A percentile compares a stretch with the other conserved stretches of the same genome.
Evolutionary conservation across 2,888 invertebrate species (phyloP).

Genomic region (Lepas anatifera): DNA sequence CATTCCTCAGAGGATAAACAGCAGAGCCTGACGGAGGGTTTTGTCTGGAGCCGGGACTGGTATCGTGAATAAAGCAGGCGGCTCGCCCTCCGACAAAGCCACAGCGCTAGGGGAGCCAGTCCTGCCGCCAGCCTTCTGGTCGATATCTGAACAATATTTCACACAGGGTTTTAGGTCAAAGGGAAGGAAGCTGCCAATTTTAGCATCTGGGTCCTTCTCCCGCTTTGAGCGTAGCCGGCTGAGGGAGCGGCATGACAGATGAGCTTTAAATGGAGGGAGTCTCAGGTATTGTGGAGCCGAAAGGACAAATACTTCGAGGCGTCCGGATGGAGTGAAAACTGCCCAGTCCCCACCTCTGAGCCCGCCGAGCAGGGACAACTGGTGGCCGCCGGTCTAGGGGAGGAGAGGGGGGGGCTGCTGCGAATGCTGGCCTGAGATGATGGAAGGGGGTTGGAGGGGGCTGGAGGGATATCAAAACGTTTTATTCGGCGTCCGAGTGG

Average conservation of each 20-base stretch:
- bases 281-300: neutral
- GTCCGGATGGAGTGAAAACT: neutral
- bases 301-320: slow-evolving; percentile 4
- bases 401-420: too few relatives aligned
- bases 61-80: neutral
- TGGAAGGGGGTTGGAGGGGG: too few relatives aligned
- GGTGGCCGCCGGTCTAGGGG: too few relatives aligned
- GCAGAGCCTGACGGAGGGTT: neutral
- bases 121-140: neutral
- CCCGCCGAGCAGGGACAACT: too few relatives aligned
- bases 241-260: slow-evolving; percentile 4
- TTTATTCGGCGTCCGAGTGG: too few relatives aligned
- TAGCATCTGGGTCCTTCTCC: slow-evolving; percentile 3
- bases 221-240: neutral
- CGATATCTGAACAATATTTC: slow-evolving; percentile 3
- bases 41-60: neutral
- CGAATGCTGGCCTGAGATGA: too few relatives aligned
- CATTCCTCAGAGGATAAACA: slow-evolving; percentile 2
- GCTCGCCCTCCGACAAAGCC: neutral
- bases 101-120: neutral
- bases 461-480: too few relatives aligned
- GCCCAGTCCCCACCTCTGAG: too few relatives aligned
- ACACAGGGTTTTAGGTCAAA: neutral
- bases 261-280: slow-evolving; percentile 11
- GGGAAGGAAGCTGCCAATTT: slow-evolving; percentile 7